Evolutionary conservation across 2,888 invertebrate genomes (phyloP), one percentile per base, ranked within the genome.

Genomic region (Corythucha ciliata): DNA sequence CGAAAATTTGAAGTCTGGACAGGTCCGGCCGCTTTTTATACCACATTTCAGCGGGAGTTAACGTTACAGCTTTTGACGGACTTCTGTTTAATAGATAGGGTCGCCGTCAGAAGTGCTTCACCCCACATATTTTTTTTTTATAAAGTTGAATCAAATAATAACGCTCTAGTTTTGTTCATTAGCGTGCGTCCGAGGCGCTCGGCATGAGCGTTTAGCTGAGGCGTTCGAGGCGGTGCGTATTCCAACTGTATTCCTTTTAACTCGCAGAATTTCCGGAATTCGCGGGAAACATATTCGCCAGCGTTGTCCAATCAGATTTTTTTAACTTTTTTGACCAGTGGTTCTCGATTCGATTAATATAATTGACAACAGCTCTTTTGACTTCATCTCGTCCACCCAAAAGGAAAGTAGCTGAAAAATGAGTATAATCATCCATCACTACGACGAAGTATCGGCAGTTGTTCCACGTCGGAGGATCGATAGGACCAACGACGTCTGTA

Each of bases 31-130:
- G 63, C 45, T 48, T 56, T 5, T 50, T 53, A 8, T 50, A 57
- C 64, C 64, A 65, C 22, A 52, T 51, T 58, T 66, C 64, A 36
- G 37, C 48, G 8, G 64, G 64, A n/a, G n/a, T n/a, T n/a, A n/a
- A n/a, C n/a, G n/a, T 48, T 27, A 59, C 4, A 18, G 53, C 53
- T 24, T 39, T 44, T 14, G 57, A 58, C 20, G 57, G 57, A 42
- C 51, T 53, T 62, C 65, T 58, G 42, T 66, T 65, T 20, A 58
- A 8, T n/a, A 64, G 39, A 52, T 63, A 64, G 21, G n/a, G 59
- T 48, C 34, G 63, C 57, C 26, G 54, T 55, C 12, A 48, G 32
- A 3, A 59, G 46, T 25, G 66, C 67, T 56, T 67, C 64, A 42
- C 62, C 63, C 63, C 63, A 64, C 55, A 64, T 52, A n/a, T n/a